phyloP scores from a whole-genome alignment of 2,888 invertebrate genomes.

The Leptothorax acervorum region DNA sequence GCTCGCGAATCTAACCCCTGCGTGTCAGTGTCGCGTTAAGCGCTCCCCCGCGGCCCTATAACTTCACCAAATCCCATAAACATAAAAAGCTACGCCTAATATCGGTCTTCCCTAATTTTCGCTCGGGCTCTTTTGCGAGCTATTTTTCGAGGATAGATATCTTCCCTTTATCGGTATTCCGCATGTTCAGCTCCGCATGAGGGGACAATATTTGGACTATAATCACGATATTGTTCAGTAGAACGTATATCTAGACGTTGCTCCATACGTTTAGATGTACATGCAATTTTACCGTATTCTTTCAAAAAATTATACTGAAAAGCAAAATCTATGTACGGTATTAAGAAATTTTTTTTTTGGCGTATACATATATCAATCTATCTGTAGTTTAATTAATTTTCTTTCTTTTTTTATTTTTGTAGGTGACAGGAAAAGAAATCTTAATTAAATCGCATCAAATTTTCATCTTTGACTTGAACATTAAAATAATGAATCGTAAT shows the following conservation, averaged over 20 bases:
- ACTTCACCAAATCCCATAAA: slow-evolving; percentile 12
- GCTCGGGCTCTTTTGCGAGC: not conserved
- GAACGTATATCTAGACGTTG: not conserved
- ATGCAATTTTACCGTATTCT: not conserved
- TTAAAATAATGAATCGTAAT: too few species aligned
- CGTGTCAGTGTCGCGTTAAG: not conserved
- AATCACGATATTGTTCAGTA: not conserved
- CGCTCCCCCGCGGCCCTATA: not conserved
- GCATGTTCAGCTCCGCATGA: not conserved
- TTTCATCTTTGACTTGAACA: too few species aligned
- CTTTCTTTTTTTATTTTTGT: not conserved
- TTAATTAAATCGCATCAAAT: too few species aligned
- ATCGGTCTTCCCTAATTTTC: not conserved
- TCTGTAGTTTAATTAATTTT: not conserved
- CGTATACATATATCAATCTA: not conserved
- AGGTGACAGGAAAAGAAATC: not conserved
- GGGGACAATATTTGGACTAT: not conserved
- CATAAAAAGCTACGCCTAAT: not conserved
- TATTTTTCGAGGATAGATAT: not conserved
- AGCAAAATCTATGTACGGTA: not conserved
- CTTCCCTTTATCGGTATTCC: not conserved
- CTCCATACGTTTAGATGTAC: not conserved
- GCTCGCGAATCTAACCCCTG: not conserved
- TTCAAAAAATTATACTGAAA: too few species aligned
- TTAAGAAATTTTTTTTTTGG: not conserved